Evolutionary conservation across 2,888 invertebrate genomes (phyloP).

Genomic region (Caenorhabditis wallacei): DNA sequence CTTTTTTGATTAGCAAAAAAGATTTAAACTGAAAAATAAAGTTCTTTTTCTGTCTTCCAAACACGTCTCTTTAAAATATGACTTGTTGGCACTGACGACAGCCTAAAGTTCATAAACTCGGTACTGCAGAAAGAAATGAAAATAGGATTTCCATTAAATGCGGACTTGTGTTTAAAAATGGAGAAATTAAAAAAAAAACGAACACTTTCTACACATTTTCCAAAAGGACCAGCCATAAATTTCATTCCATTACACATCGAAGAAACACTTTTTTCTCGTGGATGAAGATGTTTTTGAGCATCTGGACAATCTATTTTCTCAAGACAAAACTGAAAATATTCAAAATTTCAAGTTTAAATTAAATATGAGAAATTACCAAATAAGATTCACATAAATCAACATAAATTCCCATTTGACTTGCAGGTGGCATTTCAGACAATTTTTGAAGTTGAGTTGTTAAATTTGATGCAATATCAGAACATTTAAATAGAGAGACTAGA

Average conservation of each 20-base stretch:
- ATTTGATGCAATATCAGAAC: conserved; percentile 39
- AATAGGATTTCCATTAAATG: too few species aligned
- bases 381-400: conserved; percentile 33
- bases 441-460: conserved; percentile 25
- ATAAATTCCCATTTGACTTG: conserved; percentile 27
- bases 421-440: conserved; percentile 24
- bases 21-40: too few species aligned
- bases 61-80: too few species aligned
- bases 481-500: conserved; percentile 24
- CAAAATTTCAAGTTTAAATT: neutral
- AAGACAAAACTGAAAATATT: conserved; percentile 19
- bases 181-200: neutral
- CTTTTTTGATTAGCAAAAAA: too few species aligned
- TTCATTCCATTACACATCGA: conserved; percentile 30
- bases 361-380: conserved; percentile 3
- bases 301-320: conserved; percentile 35
- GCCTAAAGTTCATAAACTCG: too few species aligned
- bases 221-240: conserved; percentile 15
- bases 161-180: too few species aligned
- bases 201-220: conserved; percentile 18
- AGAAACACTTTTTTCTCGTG: conserved; percentile 25
- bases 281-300: conserved; percentile 37
- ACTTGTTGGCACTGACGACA: too few species aligned
- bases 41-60: too few species aligned
- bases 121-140: too few species aligned